Evolutionary conservation across 2,888 invertebrate species (phyloP), one percentile per base, ranked within the genome.

Genomic region (Gonocerus acuteangulatus): DNA sequence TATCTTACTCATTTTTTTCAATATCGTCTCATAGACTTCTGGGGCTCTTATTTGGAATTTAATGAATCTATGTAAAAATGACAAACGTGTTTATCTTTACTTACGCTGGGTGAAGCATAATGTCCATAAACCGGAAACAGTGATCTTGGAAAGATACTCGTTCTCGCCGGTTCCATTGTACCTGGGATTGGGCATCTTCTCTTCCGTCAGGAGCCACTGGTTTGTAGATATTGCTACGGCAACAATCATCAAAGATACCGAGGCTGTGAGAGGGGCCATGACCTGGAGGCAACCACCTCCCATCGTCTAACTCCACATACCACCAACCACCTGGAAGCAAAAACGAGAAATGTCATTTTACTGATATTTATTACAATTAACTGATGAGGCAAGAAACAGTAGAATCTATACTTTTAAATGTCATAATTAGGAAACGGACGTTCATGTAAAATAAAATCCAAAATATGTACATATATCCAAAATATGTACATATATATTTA

Each of bases 161-260:
- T 82, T 81, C 67, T 82, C 84, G 66, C 82, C 84, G 0, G 89
- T 87, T 4, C 87, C 86, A 74, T 90, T 91, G 74, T 83, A 86
- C 54, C 80, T 77, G 11, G 83, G 82, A 75, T 86, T 89, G 62
- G 85, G 81, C 78, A 92, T 83, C 73, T 87, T 87, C 74, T 93
- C 92, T 73, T 89, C 86, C 2, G 90, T 90, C 69, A 87, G 84
- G 21, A 93, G 79, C 93, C 93, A 93, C 75, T 89, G 86, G 72
- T 85, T 86, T 2, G 88, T 88, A 6, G 83, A 79, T 64, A 89
- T 83, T 16, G 88, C 87, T 2, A 87, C 81, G 42, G 84, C 77
- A 16, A 88, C 85, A 44, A 86, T 84, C 11, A 83, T 79, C 34
- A 87, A 79, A 11, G 87, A 86, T 13, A 87, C 79, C 34, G 86